A percentile compares a stretch with the other conserved stretches of the same genome.
phyloP scores from a whole-genome alignment of 1,140 invertebrate species.

The Drosophila pruinosa region DNA sequence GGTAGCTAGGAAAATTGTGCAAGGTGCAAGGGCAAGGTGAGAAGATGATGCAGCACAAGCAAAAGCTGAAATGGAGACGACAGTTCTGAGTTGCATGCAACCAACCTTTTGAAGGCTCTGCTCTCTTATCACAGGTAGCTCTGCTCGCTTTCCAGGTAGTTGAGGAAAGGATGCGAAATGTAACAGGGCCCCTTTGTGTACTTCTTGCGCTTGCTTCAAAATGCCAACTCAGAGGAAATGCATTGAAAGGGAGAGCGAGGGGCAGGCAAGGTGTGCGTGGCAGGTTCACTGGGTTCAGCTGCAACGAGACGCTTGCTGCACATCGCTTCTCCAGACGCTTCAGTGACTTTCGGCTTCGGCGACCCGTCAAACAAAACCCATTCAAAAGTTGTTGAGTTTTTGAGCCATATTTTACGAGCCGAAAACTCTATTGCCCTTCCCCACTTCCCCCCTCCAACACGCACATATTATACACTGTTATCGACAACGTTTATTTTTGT shows the following conservation, averaged over 20 bases:
- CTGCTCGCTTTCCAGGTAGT: constrained; percentile 2
- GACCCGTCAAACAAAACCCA: constrained; percentile 14
- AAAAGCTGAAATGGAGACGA: neutral
- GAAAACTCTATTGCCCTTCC: neutral
- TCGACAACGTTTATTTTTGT: constrained; percentile 40
- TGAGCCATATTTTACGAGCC: constrained; percentile 24
- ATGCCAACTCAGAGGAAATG: constrained; percentile 52
- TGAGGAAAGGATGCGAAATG: constrained; percentile 34
- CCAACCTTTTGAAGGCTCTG: constrained; percentile 31
- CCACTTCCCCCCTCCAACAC: neutral
- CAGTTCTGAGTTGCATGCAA: no score
- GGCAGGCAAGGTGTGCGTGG: neutral
- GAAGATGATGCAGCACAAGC: constrained; percentile 8
- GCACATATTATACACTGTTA: constrained; percentile 3
- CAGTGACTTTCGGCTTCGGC: constrained; percentile 34
- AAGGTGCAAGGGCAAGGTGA: constrained; percentile 56
- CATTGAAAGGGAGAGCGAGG: constrained; percentile 19
- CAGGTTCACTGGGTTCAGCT: constrained; percentile 8
- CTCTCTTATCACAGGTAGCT: constrained; percentile 16
- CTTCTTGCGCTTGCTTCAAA: constrained; percentile 7
- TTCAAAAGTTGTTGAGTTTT: constrained; percentile 24
- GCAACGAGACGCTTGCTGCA: neutral
- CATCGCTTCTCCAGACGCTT: constrained; percentile 20
- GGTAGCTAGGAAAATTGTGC: constrained; percentile 68
- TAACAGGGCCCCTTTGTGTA: constrained; percentile 36